Evolutionary conservation across 2,113 vertebrate species (phyloP).

Genomic region (Melanocharis versteri): DNA sequence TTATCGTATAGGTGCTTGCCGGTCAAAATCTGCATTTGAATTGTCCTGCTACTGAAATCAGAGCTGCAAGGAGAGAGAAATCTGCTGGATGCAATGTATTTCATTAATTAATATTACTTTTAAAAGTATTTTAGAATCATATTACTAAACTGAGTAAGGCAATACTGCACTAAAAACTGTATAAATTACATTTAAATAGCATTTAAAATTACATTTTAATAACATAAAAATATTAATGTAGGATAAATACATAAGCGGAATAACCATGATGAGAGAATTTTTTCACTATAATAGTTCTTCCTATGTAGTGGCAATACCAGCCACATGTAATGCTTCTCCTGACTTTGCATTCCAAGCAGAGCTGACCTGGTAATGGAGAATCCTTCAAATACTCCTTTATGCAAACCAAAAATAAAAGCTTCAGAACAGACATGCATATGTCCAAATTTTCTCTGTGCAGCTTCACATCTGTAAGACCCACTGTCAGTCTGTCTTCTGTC

Average conservation of each 20-base stretch:
- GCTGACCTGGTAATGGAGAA: not conserved
- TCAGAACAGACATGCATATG: not conserved
- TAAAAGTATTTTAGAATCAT: not conserved
- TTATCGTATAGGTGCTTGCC: not conserved
- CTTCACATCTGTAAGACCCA: not conserved
- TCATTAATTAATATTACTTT: not conserved
- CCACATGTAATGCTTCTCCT: not conserved
- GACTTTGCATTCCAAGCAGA: not conserved
- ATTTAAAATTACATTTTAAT: not conserved
- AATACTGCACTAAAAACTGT: not conserved
- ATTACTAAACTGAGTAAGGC: not conserved
- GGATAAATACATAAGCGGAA: not conserved
- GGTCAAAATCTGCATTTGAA: not conserved
- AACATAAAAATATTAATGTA: not conserved
- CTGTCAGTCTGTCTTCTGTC: constrained; percentile 2
- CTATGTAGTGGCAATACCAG: not conserved
- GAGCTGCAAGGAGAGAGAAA: not conserved
- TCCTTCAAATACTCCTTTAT: not conserved
- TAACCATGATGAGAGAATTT: not conserved
- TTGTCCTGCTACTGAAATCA: not conserved
- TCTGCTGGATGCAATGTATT: not conserved
- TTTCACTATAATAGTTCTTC: not conserved
- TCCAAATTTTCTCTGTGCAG: not conserved
- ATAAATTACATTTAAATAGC: not conserved
- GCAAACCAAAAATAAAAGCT: not conserved